phyloP scores from a whole-genome alignment of 2,888 invertebrate species.

The Eugnorisma glareosa region DNA sequence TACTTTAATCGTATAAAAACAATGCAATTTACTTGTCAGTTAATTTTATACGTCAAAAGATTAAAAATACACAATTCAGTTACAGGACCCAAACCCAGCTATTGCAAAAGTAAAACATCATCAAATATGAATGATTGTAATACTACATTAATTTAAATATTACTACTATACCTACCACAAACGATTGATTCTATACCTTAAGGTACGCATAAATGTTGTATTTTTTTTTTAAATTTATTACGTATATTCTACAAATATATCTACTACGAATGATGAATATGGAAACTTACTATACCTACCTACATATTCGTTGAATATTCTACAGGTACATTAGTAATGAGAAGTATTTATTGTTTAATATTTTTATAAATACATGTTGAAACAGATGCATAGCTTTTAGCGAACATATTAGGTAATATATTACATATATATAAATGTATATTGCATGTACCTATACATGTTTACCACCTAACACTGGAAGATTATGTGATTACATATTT shows the following conservation, averaged over 20 bases:
- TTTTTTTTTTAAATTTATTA: not conserved
- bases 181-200: constrained; percentile 20
- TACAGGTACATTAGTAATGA: not conserved
- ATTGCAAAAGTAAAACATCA: constrained; percentile 72
- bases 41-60: constrained; percentile 57
- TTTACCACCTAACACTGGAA: constrained; percentile 79
- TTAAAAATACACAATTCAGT: constrained; percentile 62
- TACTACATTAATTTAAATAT: constrained; percentile 13
- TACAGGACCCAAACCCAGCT: constrained; percentile 86
- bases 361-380: not conserved
- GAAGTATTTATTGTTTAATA: not conserved
- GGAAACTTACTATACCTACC: not conserved
- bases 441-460: constrained; percentile 2
- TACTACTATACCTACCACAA: constrained; percentile 19
- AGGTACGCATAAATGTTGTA: not conserved
- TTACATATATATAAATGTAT: constrained; percentile 1
- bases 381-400: not conserved
- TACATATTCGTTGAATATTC: constrained; percentile 37
- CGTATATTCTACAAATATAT: constrained; percentile 4
- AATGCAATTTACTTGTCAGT: constrained; percentile 54
- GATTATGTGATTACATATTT: constrained; percentile 83
- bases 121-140: constrained; percentile 80
- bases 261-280: not conserved
- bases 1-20: constrained; percentile 45
- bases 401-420: not conserved